A percentile compares a stretch with the other conserved stretches of the same genome.
phyloP scores from a whole-genome alignment of 2,113 vertebrate genomes.

The Tricholaema leucomelas region DNA sequence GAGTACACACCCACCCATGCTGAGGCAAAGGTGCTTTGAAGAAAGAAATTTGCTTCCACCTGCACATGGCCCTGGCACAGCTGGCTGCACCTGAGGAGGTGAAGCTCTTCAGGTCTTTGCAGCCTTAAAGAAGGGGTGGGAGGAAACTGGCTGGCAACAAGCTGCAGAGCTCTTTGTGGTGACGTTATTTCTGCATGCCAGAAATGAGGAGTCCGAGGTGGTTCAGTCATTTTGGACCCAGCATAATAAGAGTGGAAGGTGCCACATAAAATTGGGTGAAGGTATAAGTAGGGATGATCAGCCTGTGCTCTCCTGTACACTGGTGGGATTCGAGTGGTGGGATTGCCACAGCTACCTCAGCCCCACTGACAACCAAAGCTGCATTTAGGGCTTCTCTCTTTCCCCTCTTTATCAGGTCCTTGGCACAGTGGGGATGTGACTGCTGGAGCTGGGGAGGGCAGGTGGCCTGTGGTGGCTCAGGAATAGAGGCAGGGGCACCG shows the following conservation, averaged over 20 bases:
- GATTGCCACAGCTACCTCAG: background rate
- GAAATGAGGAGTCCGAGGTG: background rate
- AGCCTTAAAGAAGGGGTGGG: background rate
- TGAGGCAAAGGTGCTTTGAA: background rate
- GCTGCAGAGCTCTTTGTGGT: background rate
- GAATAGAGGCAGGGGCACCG: background rate
- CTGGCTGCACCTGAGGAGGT: background rate
- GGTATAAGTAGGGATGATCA: background rate
- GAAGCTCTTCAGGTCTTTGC: background rate
- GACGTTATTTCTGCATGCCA: background rate
- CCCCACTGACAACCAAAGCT: background rate
- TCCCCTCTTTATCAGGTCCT: background rate
- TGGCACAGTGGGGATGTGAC: background rate
- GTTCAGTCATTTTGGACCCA: background rate
- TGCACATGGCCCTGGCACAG: background rate
- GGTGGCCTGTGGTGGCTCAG: background rate
- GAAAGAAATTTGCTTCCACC: background rate
- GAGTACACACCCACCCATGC: background rate
- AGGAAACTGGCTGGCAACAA: background rate
- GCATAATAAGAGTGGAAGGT: background rate
- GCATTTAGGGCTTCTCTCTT: background rate
- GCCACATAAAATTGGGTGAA: background rate
- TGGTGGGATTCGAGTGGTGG: background rate
- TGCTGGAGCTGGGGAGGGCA: background rate
- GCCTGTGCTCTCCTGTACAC: background rate